Evolutionary conservation across 2,888 invertebrate genomes (phyloP).

Genomic region (Microplitis manilae): DNA sequence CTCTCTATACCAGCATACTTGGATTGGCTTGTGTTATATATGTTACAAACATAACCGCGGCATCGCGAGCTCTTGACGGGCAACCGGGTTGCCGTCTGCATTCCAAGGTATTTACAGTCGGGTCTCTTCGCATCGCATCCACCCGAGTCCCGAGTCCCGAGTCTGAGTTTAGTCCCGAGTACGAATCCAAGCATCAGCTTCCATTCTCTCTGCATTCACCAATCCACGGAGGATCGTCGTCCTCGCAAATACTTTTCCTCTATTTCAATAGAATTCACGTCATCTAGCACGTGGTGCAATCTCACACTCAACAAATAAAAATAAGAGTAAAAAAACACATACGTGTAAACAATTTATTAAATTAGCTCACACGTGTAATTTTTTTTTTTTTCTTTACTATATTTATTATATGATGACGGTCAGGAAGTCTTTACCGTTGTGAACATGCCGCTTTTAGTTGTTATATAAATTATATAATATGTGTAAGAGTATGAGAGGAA

Average conservation of each 20-base stretch:
- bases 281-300: background rate
- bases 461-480: constrained; percentile 5
- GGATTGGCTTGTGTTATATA: no score
- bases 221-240: constrained; percentile 20
- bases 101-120: constrained; percentile 58
- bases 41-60: no score
- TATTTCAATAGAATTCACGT: constrained; percentile 2
- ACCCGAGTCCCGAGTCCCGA: constrained; percentile 15
- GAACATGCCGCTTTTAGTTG: background rate
- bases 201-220: constrained; percentile 42
- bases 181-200: no score
- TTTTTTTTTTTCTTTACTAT: background rate
- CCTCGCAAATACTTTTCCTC: background rate
- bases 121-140: constrained; percentile 48
- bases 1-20: no score
- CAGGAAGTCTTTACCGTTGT: background rate
- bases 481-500: background rate
- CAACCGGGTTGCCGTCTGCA: constrained; percentile 56
- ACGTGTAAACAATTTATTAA: constrained; percentile 35
- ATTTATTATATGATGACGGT: background rate
- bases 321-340: constrained; percentile 37
- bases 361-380: constrained; percentile 7
- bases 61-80: constrained; percentile 38
- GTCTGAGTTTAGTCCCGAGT: no score
- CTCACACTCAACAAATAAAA: constrained; percentile 8